phyloP scores from a whole-genome alignment of 2,113 vertebrate species.

The Poeciliopsis prolifica region DNA sequence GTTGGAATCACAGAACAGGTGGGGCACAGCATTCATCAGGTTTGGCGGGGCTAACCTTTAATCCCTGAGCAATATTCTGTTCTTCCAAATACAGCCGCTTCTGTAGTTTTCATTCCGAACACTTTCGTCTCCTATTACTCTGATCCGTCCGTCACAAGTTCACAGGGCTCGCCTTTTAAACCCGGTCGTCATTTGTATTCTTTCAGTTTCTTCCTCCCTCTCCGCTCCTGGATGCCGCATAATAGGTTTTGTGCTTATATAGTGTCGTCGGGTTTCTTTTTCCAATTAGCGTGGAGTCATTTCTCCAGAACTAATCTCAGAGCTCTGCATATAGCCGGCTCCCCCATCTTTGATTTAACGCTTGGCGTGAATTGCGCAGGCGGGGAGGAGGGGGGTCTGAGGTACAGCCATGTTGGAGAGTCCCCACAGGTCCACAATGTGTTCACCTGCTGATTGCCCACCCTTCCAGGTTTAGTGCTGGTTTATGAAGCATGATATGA shows the following conservation, averaged over 20 bases:
- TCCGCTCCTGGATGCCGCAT: slow-evolving; percentile 51
- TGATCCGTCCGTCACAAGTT: slow-evolving; percentile 64
- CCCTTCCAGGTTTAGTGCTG: slow-evolving; percentile 71
- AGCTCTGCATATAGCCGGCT: slow-evolving; percentile 37
- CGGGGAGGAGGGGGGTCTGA: slow-evolving; percentile 38
- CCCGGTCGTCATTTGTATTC: slow-evolving; percentile 64
- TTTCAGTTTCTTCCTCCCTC: slow-evolving; percentile 55
- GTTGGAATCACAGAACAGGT: slow-evolving; percentile 26
- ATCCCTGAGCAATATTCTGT: slow-evolving; percentile 14
- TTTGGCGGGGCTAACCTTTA: slow-evolving; percentile 27
- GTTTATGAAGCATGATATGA: slow-evolving; percentile 78
- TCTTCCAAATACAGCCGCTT: slow-evolving; percentile 7
- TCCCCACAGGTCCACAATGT: slow-evolving; percentile 52
- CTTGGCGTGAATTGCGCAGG: slow-evolving; percentile 41
- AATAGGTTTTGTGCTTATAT: slow-evolving; percentile 64
- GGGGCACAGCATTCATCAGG: slow-evolving; percentile 11
- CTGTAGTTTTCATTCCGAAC: slow-evolving; percentile 44
- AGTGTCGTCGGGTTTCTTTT: slow-evolving; percentile 67
- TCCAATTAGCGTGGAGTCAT: slow-evolving; percentile 74
- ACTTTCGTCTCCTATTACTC: slow-evolving; percentile 45
- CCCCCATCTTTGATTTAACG: slow-evolving; percentile 75
- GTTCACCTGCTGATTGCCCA: slow-evolving; percentile 67
- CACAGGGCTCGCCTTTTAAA: slow-evolving; percentile 44
- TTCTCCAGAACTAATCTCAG: slow-evolving; percentile 70
- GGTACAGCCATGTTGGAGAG: slow-evolving; percentile 56